Evolutionary conservation across 2,888 invertebrate species (phyloP).

Genomic region (Synergus japonicus): DNA sequence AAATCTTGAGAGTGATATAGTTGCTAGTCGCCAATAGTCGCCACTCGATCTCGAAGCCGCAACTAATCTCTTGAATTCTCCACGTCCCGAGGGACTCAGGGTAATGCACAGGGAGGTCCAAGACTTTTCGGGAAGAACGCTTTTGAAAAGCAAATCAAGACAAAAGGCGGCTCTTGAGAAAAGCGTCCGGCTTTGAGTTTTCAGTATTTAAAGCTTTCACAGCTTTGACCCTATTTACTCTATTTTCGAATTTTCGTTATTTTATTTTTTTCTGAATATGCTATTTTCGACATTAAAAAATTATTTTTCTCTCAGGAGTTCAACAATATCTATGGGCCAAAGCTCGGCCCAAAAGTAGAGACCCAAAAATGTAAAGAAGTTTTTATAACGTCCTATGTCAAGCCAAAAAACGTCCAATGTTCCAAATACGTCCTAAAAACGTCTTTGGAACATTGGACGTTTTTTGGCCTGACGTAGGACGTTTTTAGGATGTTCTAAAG

Average conservation of each 20-base stretch:
- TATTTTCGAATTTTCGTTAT: neutral
- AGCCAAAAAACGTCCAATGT: too few species aligned
- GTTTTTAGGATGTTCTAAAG: too few species aligned
- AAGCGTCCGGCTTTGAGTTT: neutral
- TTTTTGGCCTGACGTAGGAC: too few species aligned
- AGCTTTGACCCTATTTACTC: slow-evolving; percentile 1
- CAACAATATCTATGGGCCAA: too few species aligned
- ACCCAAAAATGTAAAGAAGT: too few species aligned
- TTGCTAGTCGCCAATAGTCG: neutral
- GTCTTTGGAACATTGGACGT: too few species aligned
- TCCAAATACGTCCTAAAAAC: too few species aligned
- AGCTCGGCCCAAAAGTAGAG: too few species aligned
- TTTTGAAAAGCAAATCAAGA: slow-evolving; percentile 23
- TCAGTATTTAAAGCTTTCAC: neutral
- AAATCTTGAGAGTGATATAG: slow-evolving; percentile 16
- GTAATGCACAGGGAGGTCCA: neutral
- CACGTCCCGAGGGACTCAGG: neutral
- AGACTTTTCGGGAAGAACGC: neutral
- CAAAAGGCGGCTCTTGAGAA: slow-evolving; percentile 34
- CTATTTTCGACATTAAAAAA: neutral
- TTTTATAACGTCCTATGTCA: too few species aligned
- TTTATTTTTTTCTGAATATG: neutral
- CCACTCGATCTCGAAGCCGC: neutral
- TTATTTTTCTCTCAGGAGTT: neutral
- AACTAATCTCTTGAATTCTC: slow-evolving; percentile 18